Percentiles rank a stretch among this genome's conserved stretches.
phyloP scores from a whole-genome alignment of 2,113 vertebrate genomes.

The Pseudorectes ferrugineus region DNA sequence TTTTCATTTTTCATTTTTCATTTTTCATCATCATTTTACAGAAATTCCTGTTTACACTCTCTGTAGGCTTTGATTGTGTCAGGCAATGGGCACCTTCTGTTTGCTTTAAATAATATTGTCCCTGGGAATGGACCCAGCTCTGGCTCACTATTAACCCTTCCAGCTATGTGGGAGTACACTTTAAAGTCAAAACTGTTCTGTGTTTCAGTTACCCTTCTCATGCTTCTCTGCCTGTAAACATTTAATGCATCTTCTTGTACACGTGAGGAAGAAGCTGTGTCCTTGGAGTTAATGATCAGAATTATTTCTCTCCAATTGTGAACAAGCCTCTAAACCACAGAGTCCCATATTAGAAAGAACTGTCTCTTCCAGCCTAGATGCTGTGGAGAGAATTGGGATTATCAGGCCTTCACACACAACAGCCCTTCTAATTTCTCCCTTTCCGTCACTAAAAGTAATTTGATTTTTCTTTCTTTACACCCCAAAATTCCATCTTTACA shows the following conservation, averaged over 20 bases:
- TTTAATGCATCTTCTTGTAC: background rate
- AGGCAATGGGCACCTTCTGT: background rate
- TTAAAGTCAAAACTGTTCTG: background rate
- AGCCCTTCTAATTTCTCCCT: background rate
- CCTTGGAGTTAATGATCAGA: conserved; percentile 4
- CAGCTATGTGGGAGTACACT: background rate
- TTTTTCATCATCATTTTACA: background rate
- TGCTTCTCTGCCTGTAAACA: background rate
- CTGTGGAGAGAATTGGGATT: background rate
- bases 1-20: background rate
- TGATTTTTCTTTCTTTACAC: background rate
- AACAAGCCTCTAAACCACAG: background rate
- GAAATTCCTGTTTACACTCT: background rate
- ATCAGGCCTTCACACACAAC: background rate
- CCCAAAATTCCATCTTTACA: background rate
- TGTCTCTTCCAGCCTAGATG: background rate
- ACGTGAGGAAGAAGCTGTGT: background rate
- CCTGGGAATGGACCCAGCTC: background rate
- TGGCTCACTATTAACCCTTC: background rate
- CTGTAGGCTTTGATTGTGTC: background rate
- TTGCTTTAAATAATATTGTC: background rate
- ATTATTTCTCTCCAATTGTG: background rate
- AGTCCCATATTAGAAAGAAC: background rate
- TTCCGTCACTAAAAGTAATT: background rate
- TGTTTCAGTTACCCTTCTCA: background rate